Base-by-base conservation (phyloP, 2,113 vertebrate species). In the Miniopterus natalensis region DNA sequence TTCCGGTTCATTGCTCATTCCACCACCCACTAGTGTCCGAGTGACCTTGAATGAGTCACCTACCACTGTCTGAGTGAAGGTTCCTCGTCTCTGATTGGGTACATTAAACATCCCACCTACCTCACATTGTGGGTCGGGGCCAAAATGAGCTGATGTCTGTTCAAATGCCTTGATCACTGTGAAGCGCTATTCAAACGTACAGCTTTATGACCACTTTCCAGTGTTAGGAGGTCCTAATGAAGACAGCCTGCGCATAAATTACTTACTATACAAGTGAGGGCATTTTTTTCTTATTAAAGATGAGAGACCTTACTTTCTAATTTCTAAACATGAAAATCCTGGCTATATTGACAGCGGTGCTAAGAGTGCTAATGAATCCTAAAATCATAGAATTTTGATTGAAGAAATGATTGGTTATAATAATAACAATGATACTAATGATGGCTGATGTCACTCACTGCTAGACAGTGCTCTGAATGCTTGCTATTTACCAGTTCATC, bases 281-380 rank as follows among this genome's bases (percentile, higher is more conserved):
- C 8, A 23, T 68, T 88, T 65, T 55, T 47, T 77, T 83, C 31
- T 66, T 53, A 94, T 51, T 87, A 79, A 92, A 93, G 49, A 84
- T 20, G 47, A 66, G 29, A 66, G 36, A 0, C 29, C 31, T 27
- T 59, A 73, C 6, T 11, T 57, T 15, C 13, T 77, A 75, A 25
- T 93, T 83, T 78, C 79, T 93, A 86, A 90, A 92, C 49, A 45
- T 81, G 55, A 96, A 80, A 93, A 84, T 66, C 25, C 6, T 84
- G 51, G 47, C 36, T 74, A 47, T 74, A 40, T 83, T 86, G 90
- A 84, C 23, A 95, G 57, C 42, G 23, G 36, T 75, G 36, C 61
- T 85, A 57, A 81, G 91, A 89, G 6, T 93, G 42, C 51, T 15
- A 68, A n/a, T 21, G 21, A 2, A 80, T 27, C 31, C 31, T 49